These are phyloP conservation scores for Callocephalon fimbriatum DNA, from an alignment of 2,113 vertebrate species.

Conservation along the genomic window DNA sequence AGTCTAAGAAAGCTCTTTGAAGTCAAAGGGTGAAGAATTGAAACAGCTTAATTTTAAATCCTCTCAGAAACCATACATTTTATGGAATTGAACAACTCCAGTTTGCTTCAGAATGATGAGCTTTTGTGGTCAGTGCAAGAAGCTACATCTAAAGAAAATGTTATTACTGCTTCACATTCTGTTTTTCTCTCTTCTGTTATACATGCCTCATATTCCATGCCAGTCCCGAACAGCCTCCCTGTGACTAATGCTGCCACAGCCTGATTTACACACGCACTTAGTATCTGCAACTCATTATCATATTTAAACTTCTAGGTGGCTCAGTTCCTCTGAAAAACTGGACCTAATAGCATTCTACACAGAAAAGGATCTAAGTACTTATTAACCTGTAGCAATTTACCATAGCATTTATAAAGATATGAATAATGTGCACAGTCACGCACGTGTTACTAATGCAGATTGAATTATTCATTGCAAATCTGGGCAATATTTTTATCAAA, in stretches of 20 bases:
- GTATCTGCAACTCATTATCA: neutral
- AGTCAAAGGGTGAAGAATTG: conserved; percentile 4
- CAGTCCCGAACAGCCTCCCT: neutral
- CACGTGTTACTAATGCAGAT: neutral
- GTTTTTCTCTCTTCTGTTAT: neutral
- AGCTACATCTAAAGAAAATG: neutral
- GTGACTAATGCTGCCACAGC: neutral
- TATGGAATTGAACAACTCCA: neutral
- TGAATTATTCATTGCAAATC: conserved; percentile 53
- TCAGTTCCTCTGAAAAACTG: neutral
- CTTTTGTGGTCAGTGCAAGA: neutral
- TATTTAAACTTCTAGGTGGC: conserved; percentile 32
- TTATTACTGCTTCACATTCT: neutral
- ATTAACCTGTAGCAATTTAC: conserved; percentile 43
- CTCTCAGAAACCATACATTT: conserved; percentile 4
- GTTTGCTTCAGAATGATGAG: neutral
- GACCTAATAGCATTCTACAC: neutral
- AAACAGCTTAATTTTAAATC: conserved; percentile 36
- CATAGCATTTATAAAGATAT: neutral
- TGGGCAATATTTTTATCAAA: conserved; percentile 23
- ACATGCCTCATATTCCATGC: neutral
- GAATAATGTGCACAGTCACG: conserved; percentile 15
- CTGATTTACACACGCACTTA: conserved; percentile 12
- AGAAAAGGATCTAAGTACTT: conserved; percentile 5
- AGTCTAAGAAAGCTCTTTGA: neutral